These are phyloP conservation scores for Acleris literana DNA, from an alignment of 2,888 invertebrate genomes.

Conservation along the genomic window DNA sequence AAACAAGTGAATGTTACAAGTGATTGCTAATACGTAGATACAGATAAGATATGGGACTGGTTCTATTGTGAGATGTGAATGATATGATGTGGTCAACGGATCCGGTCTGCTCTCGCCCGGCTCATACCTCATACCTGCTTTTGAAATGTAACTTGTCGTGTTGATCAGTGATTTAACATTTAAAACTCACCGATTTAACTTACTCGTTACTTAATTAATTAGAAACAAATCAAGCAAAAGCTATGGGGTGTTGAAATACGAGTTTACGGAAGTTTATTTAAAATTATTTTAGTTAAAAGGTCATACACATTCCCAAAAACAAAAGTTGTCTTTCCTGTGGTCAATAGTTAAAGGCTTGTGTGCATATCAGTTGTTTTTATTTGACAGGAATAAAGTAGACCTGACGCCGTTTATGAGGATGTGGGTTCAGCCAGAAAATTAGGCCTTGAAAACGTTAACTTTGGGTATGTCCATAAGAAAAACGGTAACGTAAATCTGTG, in stretches of 20 bases:
- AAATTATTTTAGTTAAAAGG: too few relatives aligned
- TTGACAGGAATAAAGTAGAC: too few relatives aligned
- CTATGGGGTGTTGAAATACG: not conserved
- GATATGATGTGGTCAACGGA: constrained; percentile 35
- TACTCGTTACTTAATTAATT: constrained; percentile 14
- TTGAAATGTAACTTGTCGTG: constrained; percentile 21
- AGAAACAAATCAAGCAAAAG: not conserved
- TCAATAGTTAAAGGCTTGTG: too few relatives aligned
- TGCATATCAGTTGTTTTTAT: too few relatives aligned
- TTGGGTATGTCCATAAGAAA: too few relatives aligned
- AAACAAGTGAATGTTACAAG: constrained; percentile 29
- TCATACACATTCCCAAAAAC: too few relatives aligned
- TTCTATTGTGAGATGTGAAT: constrained; percentile 18
- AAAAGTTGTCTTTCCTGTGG: too few relatives aligned
- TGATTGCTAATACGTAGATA: constrained; percentile 27
- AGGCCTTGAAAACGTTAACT: too few relatives aligned
- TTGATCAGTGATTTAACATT: constrained; percentile 14
- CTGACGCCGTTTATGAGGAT: too few relatives aligned
- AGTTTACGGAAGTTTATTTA: too few relatives aligned
- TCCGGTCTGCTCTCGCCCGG: constrained; percentile 26
- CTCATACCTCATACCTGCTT: constrained; percentile 6
- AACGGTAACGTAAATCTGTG: too few relatives aligned
- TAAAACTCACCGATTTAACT: not conserved
- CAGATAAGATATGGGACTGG: constrained; percentile 27
- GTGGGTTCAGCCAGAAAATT: too few relatives aligned